phyloP scores from a whole-genome alignment of 2,888 invertebrate species.

The Mythimna albipuncta region DNA sequence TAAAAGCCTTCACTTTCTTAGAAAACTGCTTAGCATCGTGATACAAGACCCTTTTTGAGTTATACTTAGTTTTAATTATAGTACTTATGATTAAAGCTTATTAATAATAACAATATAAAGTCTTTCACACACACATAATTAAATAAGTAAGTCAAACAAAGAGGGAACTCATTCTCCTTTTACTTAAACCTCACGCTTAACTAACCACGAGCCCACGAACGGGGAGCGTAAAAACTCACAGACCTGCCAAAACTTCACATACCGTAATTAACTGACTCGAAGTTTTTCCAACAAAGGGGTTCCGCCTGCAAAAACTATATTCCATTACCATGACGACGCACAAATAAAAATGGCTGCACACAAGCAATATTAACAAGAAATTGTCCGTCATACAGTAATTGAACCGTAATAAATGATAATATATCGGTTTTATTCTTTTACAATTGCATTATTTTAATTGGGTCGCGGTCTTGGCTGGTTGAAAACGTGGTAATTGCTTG shows the following conservation, averaged over 20 bases:
- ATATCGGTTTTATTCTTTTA: slow-evolving; percentile 53
- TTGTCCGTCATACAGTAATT: slow-evolving; percentile 60
- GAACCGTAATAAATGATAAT: slow-evolving; percentile 57
- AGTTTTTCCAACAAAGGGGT: slow-evolving; percentile 80
- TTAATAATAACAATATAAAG: slow-evolving; percentile 21
- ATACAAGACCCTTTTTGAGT: background rate
- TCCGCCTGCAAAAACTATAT: slow-evolving; percentile 75
- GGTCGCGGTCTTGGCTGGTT: slow-evolving; percentile 42
- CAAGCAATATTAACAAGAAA: slow-evolving; percentile 61
- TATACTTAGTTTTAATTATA: slow-evolving; percentile 15
- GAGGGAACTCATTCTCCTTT: slow-evolving; percentile 55
- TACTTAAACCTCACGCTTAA: slow-evolving; percentile 55
- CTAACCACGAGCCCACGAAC: slow-evolving; percentile 45
- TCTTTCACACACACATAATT: slow-evolving; percentile 34
- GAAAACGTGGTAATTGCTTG: slow-evolving; percentile 45
- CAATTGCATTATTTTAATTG: slow-evolving; percentile 62
- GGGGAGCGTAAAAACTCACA: slow-evolving; percentile 69
- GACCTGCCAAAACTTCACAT: slow-evolving; percentile 76
- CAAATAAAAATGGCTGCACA: slow-evolving; percentile 56
- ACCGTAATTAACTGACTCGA: slow-evolving; percentile 81
- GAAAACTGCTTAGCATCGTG: background rate
- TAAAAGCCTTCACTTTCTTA: background rate
- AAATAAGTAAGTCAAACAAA: slow-evolving; percentile 49
- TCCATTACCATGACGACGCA: slow-evolving; percentile 80
- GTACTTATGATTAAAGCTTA: background rate